Evolutionary conservation across 2,888 invertebrate genomes (phyloP).

Genomic region (Unio pictorum): DNA sequence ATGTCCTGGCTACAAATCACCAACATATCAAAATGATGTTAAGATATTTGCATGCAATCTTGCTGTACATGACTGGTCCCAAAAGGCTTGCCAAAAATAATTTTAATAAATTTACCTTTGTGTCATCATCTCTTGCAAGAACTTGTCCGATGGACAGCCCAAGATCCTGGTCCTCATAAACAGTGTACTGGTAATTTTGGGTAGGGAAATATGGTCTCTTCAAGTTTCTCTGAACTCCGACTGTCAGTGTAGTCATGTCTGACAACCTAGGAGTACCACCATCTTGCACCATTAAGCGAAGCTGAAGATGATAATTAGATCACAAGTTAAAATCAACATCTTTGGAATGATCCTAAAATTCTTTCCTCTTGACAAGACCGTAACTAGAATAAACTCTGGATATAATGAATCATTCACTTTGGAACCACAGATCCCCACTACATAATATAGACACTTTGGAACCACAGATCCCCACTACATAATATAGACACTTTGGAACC

Average conservation of each 20-base stretch:
- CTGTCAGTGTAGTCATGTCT: conserved; percentile 49
- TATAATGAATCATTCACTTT: not conserved
- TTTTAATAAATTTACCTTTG: conserved; percentile 20
- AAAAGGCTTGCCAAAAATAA: not conserved
- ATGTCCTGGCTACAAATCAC: too few species aligned
- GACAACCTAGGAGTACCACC: conserved; percentile 55
- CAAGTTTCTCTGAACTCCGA: conserved; percentile 50
- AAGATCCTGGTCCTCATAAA: conserved; percentile 54
- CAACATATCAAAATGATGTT: too few species aligned
- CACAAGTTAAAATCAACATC: not conserved
- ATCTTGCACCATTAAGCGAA: conserved; percentile 57
- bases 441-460: not conserved
- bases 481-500: too few species aligned
- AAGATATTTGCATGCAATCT: too few species aligned
- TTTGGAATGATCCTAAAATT: not conserved
- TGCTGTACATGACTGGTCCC: too few species aligned
- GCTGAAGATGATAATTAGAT: conserved; percentile 27
- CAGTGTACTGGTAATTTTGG: conserved; percentile 37
- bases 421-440: not conserved
- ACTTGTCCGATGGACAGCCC: conserved; percentile 38
- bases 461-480: too few species aligned
- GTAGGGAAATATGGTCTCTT: conserved; percentile 39
- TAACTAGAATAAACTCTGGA: not conserved
- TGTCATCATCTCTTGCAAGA: conserved; percentile 18
- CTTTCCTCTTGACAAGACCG: not conserved